A percentile compares a stretch with the other conserved stretches of the same genome.
phyloP scores from a whole-genome alignment of 2,888 invertebrate genomes.

The Drosophila affinis region DNA sequence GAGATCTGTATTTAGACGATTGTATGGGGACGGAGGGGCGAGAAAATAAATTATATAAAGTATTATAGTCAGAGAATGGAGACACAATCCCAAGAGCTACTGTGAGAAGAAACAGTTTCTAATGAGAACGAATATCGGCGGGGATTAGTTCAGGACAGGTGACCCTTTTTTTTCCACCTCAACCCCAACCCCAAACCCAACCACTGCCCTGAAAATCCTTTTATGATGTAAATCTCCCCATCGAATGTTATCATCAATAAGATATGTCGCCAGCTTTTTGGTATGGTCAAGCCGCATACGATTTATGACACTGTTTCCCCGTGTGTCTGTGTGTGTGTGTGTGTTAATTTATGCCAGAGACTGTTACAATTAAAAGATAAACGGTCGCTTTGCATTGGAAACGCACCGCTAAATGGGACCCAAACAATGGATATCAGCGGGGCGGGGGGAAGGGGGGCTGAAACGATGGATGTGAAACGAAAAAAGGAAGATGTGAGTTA shows the following conservation, averaged over 20 bases:
- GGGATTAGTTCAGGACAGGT: constrained; percentile 46
- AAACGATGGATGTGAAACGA: not conserved
- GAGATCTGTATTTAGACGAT: constrained; percentile 46
- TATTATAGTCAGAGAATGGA: not conserved
- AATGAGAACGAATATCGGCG: constrained; percentile 37
- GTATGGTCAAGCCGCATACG: constrained; percentile 17
- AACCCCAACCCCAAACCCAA: no score
- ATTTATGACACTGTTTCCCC: constrained; percentile 56
- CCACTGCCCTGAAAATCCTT: constrained; percentile 41
- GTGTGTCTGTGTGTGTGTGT: constrained; percentile 13
- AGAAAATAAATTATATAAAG: no score
- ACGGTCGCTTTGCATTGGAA: constrained; percentile 74
- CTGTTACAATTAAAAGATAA: constrained; percentile 79
- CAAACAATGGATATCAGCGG: constrained; percentile 32
- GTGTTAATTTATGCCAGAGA: constrained; percentile 63
- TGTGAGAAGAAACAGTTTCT: constrained; percentile 43
- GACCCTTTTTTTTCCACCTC: constrained; percentile 9
- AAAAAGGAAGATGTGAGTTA: not conserved
- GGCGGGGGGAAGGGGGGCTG: not conserved
- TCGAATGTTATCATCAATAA: constrained; percentile 52
- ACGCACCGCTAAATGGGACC: constrained; percentile 67
- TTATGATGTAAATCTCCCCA: constrained; percentile 68
- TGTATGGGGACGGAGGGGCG: constrained; percentile 26
- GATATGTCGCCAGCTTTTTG: constrained; percentile 46
- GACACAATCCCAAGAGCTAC: constrained; percentile 54